These are phyloP conservation scores for Acronicta alni DNA, from an alignment of 2,888 invertebrate species.

Conservation along the genomic window DNA sequence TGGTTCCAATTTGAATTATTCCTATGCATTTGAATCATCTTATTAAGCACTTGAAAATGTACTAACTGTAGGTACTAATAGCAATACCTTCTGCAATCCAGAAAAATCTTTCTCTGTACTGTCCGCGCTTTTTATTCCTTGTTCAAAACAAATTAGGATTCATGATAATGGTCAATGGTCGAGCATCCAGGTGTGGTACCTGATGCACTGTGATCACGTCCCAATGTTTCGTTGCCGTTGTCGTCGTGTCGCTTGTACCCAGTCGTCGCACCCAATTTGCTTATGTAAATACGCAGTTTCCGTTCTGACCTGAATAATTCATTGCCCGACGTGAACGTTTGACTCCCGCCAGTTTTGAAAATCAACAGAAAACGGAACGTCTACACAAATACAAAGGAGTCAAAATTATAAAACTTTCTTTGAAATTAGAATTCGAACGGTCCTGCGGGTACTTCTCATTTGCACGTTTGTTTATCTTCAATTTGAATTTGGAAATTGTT, in stretches of 20 bases:
- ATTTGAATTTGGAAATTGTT: conserved; percentile 63
- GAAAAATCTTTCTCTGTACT: no score
- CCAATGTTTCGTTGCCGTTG: conserved; percentile 60
- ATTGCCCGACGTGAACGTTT: conserved; percentile 80
- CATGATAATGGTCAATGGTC: neutral
- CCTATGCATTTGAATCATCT: no score
- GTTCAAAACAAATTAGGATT: neutral
- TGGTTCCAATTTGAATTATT: no score
- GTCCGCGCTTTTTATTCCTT: no score
- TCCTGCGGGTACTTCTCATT: conserved; percentile 51
- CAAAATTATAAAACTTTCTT: conserved; percentile 74
- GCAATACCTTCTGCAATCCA: no score
- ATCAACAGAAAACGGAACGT: conserved; percentile 80
- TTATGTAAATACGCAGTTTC: conserved; percentile 88
- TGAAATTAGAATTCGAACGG: conserved; percentile 55
- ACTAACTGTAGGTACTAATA: no score
- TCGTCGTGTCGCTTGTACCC: conserved; percentile 61
- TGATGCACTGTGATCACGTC: conserved; percentile 58
- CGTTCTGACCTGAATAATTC: conserved; percentile 87
- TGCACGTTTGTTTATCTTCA: conserved; percentile 58
- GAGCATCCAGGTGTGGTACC: conserved; percentile 33
- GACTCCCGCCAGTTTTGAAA: conserved; percentile 82
- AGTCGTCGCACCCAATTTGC: conserved; percentile 86
- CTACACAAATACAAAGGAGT: conserved; percentile 75
- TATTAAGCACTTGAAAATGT: no score